phyloP scores from a whole-genome alignment of 2,113 vertebrate species.

The Sardina pilchardus region DNA sequence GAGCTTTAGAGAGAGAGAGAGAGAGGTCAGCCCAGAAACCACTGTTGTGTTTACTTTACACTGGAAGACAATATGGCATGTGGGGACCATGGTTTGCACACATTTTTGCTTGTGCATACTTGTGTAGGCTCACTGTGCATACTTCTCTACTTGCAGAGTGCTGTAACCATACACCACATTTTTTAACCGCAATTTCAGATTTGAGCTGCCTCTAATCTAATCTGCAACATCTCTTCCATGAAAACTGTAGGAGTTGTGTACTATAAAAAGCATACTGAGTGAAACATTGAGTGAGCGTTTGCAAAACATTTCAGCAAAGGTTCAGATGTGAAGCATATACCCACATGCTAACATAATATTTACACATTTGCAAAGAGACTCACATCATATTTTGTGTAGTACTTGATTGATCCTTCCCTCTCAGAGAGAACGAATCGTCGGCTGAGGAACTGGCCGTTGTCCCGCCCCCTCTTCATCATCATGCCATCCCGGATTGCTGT shows the following conservation, averaged over 20 bases:
- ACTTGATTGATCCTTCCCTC: constrained; percentile 84
- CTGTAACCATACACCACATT: too few species aligned
- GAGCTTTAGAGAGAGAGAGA: too few species aligned
- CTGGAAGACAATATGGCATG: neutral
- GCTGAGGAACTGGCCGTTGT: constrained; percentile 83
- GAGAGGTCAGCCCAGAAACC: neutral
- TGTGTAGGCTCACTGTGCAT: too few species aligned
- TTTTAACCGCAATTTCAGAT: neutral
- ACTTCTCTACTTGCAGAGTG: too few species aligned
- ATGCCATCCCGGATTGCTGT: constrained; percentile 78
- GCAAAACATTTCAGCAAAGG: too few species aligned
- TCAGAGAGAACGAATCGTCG: constrained; percentile 85
- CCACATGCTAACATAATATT: neutral
- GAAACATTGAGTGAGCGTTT: too few species aligned
- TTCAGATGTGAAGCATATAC: neutral
- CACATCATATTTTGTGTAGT: constrained; percentile 85
- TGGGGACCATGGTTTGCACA: neutral
- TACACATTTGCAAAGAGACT: constrained; percentile 52
- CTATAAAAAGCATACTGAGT: too few species aligned
- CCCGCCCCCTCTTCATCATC: constrained; percentile 86
- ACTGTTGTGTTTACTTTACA: too few species aligned
- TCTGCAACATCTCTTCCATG: too few species aligned
- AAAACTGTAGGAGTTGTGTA: neutral
- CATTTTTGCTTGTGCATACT: neutral
- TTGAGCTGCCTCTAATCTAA: neutral